Conservation (phyloP, 2,797 vertebrate genomes). For the Melanotaenia trifasciata region DNA sequence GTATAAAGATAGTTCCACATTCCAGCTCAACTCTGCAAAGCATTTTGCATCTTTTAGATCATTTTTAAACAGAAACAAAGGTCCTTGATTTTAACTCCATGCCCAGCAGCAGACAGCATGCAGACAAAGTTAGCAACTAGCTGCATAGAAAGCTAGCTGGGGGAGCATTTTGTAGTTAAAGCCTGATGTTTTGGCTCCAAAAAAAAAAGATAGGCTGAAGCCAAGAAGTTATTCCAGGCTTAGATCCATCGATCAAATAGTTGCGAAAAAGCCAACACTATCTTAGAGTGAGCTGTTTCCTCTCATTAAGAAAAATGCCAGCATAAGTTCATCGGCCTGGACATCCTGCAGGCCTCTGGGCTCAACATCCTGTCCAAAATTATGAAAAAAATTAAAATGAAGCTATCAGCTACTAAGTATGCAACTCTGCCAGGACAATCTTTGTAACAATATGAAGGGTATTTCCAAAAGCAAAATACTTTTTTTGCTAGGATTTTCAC, state of each 20-base stretch:
- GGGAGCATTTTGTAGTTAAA: background rate
- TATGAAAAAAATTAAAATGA: background rate
- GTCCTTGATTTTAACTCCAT: background rate
- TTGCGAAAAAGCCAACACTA: background rate
- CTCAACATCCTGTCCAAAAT: background rate
- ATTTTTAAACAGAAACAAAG: background rate
- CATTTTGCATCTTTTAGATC: background rate
- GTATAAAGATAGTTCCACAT: background rate
- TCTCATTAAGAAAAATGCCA: constrained; percentile 6
- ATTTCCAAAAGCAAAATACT: constrained; percentile 18
- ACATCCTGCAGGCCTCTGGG: constrained; percentile 15
- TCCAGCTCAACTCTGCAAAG: background rate
- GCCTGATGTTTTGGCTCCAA: background rate
- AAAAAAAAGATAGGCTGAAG: too few species aligned
- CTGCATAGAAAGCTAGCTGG: background rate
- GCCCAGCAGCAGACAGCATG: background rate
- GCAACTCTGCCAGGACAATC: background rate
- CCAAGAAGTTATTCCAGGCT: background rate
- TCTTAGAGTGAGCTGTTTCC: background rate
- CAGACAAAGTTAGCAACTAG: background rate
- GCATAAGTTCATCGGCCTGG: constrained; percentile 7
- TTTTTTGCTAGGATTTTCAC: background rate
- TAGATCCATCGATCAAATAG: background rate
- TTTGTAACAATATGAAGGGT: background rate
- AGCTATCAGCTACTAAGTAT: background rate